Conservation (phyloP, 1,140 invertebrate species). For the Neodiprion pinetum region DNA sequence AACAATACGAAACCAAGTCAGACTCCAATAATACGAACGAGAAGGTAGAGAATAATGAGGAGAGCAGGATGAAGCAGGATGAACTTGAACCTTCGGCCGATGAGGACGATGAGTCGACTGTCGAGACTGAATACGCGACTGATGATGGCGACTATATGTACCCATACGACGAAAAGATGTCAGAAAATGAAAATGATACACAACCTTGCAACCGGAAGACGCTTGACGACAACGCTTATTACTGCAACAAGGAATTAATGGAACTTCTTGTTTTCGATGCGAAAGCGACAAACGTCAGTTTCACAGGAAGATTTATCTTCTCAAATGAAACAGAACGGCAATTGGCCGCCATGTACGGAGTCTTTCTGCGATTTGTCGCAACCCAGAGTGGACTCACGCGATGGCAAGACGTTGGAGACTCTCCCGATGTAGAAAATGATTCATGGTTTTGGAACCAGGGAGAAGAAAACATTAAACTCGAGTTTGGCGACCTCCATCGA, state of each 20-base stretch:
- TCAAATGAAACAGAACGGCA: slow-evolving; percentile 56
- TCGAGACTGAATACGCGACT: slow-evolving; percentile 22
- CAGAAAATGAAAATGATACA: slow-evolving; percentile 33
- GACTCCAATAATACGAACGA: slow-evolving; percentile 17
- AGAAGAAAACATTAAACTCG: slow-evolving; percentile 57
- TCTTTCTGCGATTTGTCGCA: slow-evolving; percentile 80
- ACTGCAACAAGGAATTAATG: slow-evolving; percentile 85
- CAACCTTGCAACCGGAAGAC: slow-evolving; percentile 66
- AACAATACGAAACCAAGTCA: slow-evolving; percentile 59
- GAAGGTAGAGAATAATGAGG: slow-evolving; percentile 26
- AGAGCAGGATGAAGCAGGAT: neutral
- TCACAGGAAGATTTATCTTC: slow-evolving; percentile 67
- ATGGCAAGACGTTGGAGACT: slow-evolving; percentile 73
- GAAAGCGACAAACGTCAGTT: slow-evolving; percentile 77
- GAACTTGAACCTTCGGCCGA: slow-evolving; percentile 43
- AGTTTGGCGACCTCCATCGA: slow-evolving; percentile 81
- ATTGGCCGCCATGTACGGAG: slow-evolving; percentile 70
- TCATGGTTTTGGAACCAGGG: slow-evolving; percentile 5
- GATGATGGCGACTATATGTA: neutral
- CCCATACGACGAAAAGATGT: neutral
- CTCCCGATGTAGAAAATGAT: neutral
- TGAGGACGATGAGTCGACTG: slow-evolving; percentile 24
- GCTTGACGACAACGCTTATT: slow-evolving; percentile 74
- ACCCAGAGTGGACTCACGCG: slow-evolving; percentile 88
- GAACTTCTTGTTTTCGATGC: slow-evolving; percentile 89